Evolutionary conservation across 2,113 vertebrate genomes (phyloP).

Genomic region (Oncorhynchus mykiss): DNA sequence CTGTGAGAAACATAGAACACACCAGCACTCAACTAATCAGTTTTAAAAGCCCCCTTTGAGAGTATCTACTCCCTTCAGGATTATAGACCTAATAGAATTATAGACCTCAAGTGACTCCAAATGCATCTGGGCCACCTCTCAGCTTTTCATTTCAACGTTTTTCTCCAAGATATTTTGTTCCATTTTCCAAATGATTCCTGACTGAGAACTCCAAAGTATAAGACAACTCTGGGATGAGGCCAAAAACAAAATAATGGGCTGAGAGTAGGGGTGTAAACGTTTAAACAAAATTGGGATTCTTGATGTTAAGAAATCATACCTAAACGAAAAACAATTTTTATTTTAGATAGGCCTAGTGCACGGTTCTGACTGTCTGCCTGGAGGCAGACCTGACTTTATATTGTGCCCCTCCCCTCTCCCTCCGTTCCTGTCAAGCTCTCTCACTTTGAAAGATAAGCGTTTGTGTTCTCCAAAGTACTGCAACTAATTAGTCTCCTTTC

Average conservation of each 20-base stretch:
- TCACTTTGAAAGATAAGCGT: too few species aligned
- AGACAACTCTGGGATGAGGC: not conserved
- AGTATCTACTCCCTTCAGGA: slow-evolving; percentile 26
- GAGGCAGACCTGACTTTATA: too few species aligned
- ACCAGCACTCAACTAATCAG: slow-evolving; percentile 39
- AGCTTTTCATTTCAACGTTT: not conserved
- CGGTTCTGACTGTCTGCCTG: too few species aligned
- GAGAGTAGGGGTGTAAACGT: too few species aligned
- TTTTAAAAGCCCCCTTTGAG: slow-evolving; percentile 41
- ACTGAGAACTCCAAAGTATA: not conserved
- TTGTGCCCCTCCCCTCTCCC: too few species aligned
- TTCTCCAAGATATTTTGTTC: not conserved
- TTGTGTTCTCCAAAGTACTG: too few species aligned
- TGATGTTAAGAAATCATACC: too few species aligned
- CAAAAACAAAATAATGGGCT: not conserved
- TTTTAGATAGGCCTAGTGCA: too few species aligned
- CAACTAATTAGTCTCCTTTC: too few species aligned
- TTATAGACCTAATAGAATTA: slow-evolving; percentile 37
- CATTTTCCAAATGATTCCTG: not conserved
- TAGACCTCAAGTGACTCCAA: slow-evolving; percentile 49
- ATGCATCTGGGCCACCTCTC: not conserved
- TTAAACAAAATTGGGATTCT: too few species aligned
- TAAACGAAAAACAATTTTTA: too few species aligned
- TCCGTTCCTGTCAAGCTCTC: too few species aligned
- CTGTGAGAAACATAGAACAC: slow-evolving; percentile 34